These are phyloP conservation scores for Clarias batrachus DNA, from an alignment of 2,113 vertebrate species.

Conservation along the genomic window DNA sequence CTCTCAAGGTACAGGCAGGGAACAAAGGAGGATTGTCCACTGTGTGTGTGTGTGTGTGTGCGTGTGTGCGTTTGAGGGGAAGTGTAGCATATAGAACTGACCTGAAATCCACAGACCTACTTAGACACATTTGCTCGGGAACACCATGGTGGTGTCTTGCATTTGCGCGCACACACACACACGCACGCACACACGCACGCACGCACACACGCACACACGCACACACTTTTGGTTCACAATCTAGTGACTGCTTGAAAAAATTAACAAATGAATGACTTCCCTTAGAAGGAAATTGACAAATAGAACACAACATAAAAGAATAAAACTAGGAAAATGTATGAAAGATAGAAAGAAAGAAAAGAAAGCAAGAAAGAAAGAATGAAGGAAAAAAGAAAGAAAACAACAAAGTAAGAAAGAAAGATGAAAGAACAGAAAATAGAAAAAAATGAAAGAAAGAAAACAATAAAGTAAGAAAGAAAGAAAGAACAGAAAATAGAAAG, in stretches of 20 bases:
- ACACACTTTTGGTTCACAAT: neutral
- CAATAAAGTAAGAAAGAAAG: neutral
- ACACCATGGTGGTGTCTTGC: neutral
- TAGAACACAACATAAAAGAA: too few relatives aligned
- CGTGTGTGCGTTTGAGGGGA: conserved; percentile 15
- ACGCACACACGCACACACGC: conserved; percentile 7
- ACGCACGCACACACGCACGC: conserved; percentile 13
- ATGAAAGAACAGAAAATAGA: too few relatives aligned
- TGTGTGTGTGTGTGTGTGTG: conserved; percentile 44
- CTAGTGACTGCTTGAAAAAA: neutral
- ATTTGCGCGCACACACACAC: conserved; percentile 42
- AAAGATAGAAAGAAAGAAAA: too few relatives aligned
- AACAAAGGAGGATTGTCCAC: conserved; percentile 75
- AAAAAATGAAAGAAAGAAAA: neutral
- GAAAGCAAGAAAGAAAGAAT: too few relatives aligned
- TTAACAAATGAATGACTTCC: neutral
- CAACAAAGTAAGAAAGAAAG: too few relatives aligned
- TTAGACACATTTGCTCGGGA: conserved; percentile 44
- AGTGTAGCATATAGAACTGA: conserved; percentile 26
- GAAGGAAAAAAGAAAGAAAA: neutral
- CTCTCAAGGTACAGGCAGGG: conserved; percentile 74
- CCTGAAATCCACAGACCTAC: conserved; percentile 44
- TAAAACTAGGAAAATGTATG: too few relatives aligned
- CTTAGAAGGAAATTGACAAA: too few relatives aligned
- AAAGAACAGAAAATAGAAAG: neutral